A percentile compares a stretch with the other conserved stretches of the same genome.
phyloP scores from a whole-genome alignment of 2,888 invertebrate species.

The Parthenolecanium corni region DNA sequence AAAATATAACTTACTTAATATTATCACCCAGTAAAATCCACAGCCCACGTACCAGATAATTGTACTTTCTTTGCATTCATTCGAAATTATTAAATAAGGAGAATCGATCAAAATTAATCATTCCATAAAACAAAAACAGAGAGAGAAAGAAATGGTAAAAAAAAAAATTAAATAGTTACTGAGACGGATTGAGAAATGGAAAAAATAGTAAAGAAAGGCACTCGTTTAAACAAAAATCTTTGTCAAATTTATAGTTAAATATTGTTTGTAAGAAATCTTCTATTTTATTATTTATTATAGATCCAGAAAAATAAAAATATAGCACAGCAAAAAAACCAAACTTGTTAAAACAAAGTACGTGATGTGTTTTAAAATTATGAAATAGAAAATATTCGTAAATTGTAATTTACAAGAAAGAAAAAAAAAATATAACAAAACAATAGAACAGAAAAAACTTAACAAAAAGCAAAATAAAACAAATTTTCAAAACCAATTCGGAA shows the following conservation, averaged over 20 bases:
- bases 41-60: constrained; percentile 23
- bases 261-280: not conserved
- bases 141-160: not conserved
- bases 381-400: not conserved
- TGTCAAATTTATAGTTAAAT: not conserved
- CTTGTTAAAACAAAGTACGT: not conserved
- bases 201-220: not conserved
- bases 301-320: not conserved
- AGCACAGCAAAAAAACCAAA: not conserved
- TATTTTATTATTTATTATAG: not conserved
- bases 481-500: not conserved
- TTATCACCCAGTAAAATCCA: constrained; percentile 22
- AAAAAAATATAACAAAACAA: not conserved
- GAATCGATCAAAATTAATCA: constrained; percentile 3
- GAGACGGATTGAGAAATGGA: not conserved
- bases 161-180: not conserved
- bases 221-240: not conserved
- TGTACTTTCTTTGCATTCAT: constrained; percentile 27
- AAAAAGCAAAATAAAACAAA: not conserved
- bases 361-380: not conserved
- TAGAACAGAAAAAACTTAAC: not conserved
- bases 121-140: not conserved
- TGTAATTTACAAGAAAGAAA: not conserved
- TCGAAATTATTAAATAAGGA: constrained; percentile 5
- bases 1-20: constrained; percentile 24